Evolutionary conservation across 2,888 invertebrate genomes (phyloP).

Genomic region (Stegana nigrithorax): DNA sequence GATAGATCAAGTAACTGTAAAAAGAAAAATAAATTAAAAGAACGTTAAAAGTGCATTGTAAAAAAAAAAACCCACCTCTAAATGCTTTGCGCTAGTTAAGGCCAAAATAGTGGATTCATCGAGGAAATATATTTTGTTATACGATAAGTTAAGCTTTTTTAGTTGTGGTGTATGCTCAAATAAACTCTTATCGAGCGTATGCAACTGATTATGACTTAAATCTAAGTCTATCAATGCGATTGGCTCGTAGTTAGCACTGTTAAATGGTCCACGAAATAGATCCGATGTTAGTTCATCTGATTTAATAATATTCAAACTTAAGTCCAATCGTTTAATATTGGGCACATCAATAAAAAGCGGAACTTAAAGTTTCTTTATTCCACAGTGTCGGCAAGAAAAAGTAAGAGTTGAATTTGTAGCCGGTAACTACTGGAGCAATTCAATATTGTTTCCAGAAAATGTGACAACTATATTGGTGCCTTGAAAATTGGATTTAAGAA

Average conservation of each 20-base stretch:
- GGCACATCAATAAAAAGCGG: conserved; percentile 66
- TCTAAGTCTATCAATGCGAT: conserved; percentile 74
- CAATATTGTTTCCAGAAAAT: conserved; percentile 64
- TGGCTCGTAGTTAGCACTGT: conserved; percentile 71
- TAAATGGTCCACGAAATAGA: conserved; percentile 77
- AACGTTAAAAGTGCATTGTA: no score
- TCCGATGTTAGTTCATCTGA: conserved; percentile 74
- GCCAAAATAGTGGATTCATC: conserved; percentile 74
- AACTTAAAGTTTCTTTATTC: conserved; percentile 58
- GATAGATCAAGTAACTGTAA: conserved; percentile 72
- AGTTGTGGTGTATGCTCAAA: conserved; percentile 76
- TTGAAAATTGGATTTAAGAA: no score
- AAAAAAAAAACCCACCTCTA: conserved; percentile 68
- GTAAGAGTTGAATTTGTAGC: conserved; percentile 61
- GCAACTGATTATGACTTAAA: conserved; percentile 75
- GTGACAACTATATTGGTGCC: conserved; percentile 58
- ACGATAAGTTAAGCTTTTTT: conserved; percentile 73
- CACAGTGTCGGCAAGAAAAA: conserved; percentile 65
- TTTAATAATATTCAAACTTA: conserved; percentile 64
- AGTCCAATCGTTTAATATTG: conserved; percentile 63
- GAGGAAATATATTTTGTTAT: conserved; percentile 74
- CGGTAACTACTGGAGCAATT: conserved; percentile 63
- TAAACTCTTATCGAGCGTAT: conserved; percentile 73
- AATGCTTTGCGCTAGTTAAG: conserved; percentile 70
- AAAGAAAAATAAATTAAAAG: no score